Evolutionary conservation across 2,113 vertebrate genomes (phyloP), one percentile per base, ranked within the genome.

Genomic region (Upupa epops): DNA sequence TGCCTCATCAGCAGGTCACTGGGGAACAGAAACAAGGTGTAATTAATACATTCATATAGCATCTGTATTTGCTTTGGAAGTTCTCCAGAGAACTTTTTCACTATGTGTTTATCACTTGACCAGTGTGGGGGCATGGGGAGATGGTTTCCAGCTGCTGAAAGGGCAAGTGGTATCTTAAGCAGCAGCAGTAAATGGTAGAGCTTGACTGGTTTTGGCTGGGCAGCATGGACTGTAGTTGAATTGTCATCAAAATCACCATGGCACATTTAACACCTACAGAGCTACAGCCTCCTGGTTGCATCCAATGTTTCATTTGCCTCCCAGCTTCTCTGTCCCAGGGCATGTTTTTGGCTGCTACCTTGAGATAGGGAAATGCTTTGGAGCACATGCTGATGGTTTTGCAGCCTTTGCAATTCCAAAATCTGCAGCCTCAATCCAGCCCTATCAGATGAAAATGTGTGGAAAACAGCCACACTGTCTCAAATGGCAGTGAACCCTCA

Each of bases 71-170:
- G 45, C 34, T 68, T 71, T 75, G 42, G 61, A 75, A 64, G 24
- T 18, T 22, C 48, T 89, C 48, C 69, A 86, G 65, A 70, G 46
- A 11, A 16, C 8, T 63, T 54, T 74, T 56, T 26, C 12, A 13
- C 15, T 56, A 54, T 19, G n/a, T n/a, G 63, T 40, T 58, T 54
- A 36, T 37, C 31, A 2, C 28, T 59, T 22, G 49, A 34, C 21
- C 49, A 7, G 5, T 0, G 0, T 7, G n/a, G 15, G n/a, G 46
- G n/a, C 12, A 8, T 19, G 40, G 3, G 3, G 5, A 76, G 46
- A 37, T 36, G 28, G 22, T 15, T 26, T 65, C n/a, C 42, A 70
- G 69, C 26, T 86, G 28, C 49, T 31, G 59, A 45, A 68, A 85
- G 49, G 37, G 60, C 22, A 32, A 12, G 56, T 32, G 13, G 9